Evolutionary conservation across 92 coral and sea anemone species (phyloP).

Genomic region (Zoanthus gigantus): DNA sequence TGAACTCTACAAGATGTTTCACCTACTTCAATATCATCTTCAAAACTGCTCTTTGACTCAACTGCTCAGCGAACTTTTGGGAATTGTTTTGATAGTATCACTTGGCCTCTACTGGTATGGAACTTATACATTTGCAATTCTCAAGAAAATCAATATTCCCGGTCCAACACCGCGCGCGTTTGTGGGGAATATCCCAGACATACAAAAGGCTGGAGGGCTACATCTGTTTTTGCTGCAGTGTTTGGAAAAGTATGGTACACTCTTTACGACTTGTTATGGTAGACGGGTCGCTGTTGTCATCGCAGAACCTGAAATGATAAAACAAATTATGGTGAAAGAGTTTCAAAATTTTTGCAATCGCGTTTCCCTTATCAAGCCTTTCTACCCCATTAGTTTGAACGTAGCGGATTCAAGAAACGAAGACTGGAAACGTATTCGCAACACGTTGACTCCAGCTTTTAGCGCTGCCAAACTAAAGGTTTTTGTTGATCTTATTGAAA

Average conservation of each 20-base stretch:
- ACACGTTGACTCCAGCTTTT: slow-evolving; percentile 48
- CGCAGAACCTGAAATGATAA: slow-evolving; percentile 29
- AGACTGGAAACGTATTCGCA: slow-evolving; percentile 56
- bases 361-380: too few relatives aligned
- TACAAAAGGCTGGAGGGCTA: slow-evolving; percentile 27
- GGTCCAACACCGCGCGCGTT: slow-evolving; percentile 16
- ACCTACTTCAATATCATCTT: background rate
- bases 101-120: slow-evolving; percentile 25
- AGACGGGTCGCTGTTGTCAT: slow-evolving; percentile 2
- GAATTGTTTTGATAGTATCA: background rate
- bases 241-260: slow-evolving; percentile 8
- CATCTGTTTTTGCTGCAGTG: slow-evolving; percentile 17
- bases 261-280: slow-evolving; percentile 10
- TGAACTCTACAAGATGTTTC: background rate
- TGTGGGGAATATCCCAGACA: slow-evolving; percentile 26
- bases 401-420: slow-evolving; percentile 16
- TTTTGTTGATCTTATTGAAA: slow-evolving; percentile 26
- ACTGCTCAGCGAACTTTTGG: background rate
- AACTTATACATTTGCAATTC: slow-evolving; percentile 3
- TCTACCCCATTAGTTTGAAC: background rate
- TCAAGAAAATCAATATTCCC: slow-evolving; percentile 27
- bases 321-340: slow-evolving; percentile 33
- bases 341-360: slow-evolving; percentile 30
- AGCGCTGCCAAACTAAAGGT: slow-evolving; percentile 45
- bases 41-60: background rate